Percentiles rank a stretch among this genome's conserved stretches.
These are phyloP conservation scores for Drosophila recens DNA, from an alignment of 2,888 invertebrate genomes.

Conservation along the genomic window DNA sequence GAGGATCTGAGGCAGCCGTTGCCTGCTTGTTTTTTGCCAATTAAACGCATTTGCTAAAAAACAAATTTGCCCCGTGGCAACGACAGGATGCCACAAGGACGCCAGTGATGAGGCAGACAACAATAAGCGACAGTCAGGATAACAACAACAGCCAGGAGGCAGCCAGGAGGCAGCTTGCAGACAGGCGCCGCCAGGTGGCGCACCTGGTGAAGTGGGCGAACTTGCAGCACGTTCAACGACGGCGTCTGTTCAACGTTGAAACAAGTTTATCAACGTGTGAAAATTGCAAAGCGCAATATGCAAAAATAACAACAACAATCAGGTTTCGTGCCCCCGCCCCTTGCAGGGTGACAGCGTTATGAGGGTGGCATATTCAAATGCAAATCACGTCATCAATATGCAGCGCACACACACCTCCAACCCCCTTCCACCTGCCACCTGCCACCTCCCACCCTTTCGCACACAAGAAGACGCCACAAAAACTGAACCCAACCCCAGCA, in stretches of 20 bases:
- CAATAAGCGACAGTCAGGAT: constrained; percentile 28
- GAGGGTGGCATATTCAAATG: constrained; percentile 76
- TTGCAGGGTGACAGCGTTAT: constrained; percentile 30
- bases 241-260: constrained; percentile 61
- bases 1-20: background rate
- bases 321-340: constrained; percentile 9
- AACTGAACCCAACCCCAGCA: constrained; percentile 10
- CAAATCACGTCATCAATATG: constrained; percentile 82
- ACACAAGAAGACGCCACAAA: constrained; percentile 10
- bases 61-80: constrained; percentile 35
- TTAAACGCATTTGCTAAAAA: constrained; percentile 77
- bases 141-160: constrained; percentile 37
- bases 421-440: constrained; percentile 2
- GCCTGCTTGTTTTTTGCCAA: constrained; percentile 64
- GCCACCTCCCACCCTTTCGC: background rate
- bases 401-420: constrained; percentile 48
- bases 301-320: constrained; percentile 37
- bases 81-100: constrained; percentile 20
- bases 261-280: constrained; percentile 81
- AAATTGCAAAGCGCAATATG: constrained; percentile 72
- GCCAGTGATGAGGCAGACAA: constrained; percentile 56
- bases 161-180: background rate
- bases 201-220: constrained; percentile 31
- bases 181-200: constrained; percentile 7
- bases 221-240: constrained; percentile 13